Base-by-base conservation (phyloP, 2,797 vertebrate species). In the Yasuhikotakia modesta region DNA sequence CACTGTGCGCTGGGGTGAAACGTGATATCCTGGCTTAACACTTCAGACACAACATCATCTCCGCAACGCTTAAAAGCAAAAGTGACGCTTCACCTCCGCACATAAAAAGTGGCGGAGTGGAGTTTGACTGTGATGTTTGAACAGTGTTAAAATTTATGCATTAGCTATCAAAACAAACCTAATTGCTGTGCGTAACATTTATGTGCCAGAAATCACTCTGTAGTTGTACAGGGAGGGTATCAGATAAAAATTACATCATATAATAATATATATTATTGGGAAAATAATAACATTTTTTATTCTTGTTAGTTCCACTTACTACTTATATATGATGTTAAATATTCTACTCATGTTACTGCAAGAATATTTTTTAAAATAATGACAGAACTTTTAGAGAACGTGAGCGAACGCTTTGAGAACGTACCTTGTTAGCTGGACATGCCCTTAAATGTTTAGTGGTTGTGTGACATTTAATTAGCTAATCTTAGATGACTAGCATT, bases 21-120 rank as follows among this genome's bases (percentile, higher is more conserved):
- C 78, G 46, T 0, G 89, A 93, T 88, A 84, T 80, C 80, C 66
- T 86, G 84, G 89, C 88, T 93, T 87, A 88, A 87, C 85, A 86
- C 64, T 82, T 84, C 84, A 87, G 83, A 61, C 86, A 79, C 77
- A 87, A 82, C 89, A 81, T 60, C 69, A 84, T 52, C 73, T 70
- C 69, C 46, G 14, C 67, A 39, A 70, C 71, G 48, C 61, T 30
- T 55, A n/a, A 81, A 78, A 79, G 67, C 72, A 71, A 82, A 79
- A 82, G 67, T 79, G 27, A 48, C 5, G 50, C 69, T 57, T 69
- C 43, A 39, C 35, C 53, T 76, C 12, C 7, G 0, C 24, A n/a
- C 24, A 66, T 55, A 19, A 45, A 57, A 67, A 22, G 17, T 17
- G 0, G 3, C 22, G 39, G 27, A 76, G 27, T 39, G 27, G 27